Base-by-base conservation (phyloP, 2,113 vertebrate species). In the Sylvia atricapilla region DNA sequence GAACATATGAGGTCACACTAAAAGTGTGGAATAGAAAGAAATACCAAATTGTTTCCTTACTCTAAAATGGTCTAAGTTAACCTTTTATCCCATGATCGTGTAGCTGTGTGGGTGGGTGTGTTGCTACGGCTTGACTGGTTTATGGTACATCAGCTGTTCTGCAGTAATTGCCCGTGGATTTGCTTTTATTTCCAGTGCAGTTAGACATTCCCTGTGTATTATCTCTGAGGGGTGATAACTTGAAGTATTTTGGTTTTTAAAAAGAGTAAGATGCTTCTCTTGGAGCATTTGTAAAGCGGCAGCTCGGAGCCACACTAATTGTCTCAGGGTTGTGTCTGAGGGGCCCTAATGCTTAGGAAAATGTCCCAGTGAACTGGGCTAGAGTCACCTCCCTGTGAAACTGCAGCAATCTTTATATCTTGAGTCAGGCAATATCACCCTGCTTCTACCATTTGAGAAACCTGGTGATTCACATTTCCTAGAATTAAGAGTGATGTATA, bases 161-260 rank as follows among this genome's bases (percentile, higher is more conserved):
- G 75, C 82, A 73, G 43, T 95, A 93, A 93, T 90, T 90, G 85
- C 82, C 10, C 1, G 8, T 90, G 82, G 62, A 75, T 77, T 88
- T 88, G 63, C 88, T 94, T 94, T 91, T 69, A 82, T 89, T 96
- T 93, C 81, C 80, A 78, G 33, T 43, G 30, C 58, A 84, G 62
- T 85, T 41, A 79, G 49, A 56, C 8, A 13, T 83, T 74, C 59
- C 23, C 50, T 58, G 23, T 55, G n/a, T 80, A 10, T 89, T 73
- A 55, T 88, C 82, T 90, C 86, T 67, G 59, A 88, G 63, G 72
- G 15, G 46, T 80, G 83, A 80, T 90, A 83, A 73, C 23, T 39
- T 58, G 27, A 66, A 87, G 23, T 73, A 37, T 73, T 87, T 89
- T 74, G 28, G 5, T 37, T 87, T 87, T 89, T 73, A 78, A 58